Evolutionary conservation across 2,888 invertebrate species (phyloP).

Genomic region (Lasioglossum lativentre): DNA sequence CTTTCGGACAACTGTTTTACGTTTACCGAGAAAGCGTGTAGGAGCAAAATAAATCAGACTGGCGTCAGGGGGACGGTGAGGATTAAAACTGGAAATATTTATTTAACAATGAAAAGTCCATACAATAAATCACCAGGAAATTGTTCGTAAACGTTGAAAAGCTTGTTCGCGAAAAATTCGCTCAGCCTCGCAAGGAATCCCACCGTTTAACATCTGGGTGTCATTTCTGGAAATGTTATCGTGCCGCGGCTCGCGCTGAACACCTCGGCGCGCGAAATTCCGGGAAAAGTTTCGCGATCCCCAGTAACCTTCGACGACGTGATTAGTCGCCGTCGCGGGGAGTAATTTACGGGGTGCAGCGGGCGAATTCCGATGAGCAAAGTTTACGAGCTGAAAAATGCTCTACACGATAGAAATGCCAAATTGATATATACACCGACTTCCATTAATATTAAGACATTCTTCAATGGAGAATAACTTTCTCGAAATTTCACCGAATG

Average conservation of each 20-base stretch:
- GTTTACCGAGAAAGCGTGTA: background rate
- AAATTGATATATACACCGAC: slow-evolving; percentile 25
- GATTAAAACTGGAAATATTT: background rate
- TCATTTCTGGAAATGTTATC: slow-evolving; percentile 36
- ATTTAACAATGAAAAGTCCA: background rate
- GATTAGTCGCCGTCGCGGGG: slow-evolving; percentile 56
- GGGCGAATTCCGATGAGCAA: slow-evolving; percentile 39
- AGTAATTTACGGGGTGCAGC: slow-evolving; percentile 58
- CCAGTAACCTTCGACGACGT: slow-evolving; percentile 54
- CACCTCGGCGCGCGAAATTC: slow-evolving; percentile 41
- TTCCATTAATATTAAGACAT: slow-evolving; percentile 1
- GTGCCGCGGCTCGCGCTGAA: slow-evolving; percentile 18
- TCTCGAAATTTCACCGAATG: background rate
- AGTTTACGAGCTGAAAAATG: slow-evolving; percentile 36
- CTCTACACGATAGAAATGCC: slow-evolving; percentile 33
- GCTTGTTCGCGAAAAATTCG: slow-evolving; percentile 47
- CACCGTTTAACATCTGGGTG: slow-evolving; percentile 47
- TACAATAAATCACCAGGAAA: background rate
- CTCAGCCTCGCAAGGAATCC: slow-evolving; percentile 48
- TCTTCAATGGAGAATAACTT: background rate
- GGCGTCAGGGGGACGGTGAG: background rate
- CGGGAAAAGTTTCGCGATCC: slow-evolving; percentile 41
- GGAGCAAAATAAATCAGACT: background rate
- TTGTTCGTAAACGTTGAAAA: slow-evolving; percentile 3
- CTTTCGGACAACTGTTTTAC: background rate